Base-by-base conservation (phyloP, 2,797 vertebrate genomes). In the Coccyzus lansbergi region DNA sequence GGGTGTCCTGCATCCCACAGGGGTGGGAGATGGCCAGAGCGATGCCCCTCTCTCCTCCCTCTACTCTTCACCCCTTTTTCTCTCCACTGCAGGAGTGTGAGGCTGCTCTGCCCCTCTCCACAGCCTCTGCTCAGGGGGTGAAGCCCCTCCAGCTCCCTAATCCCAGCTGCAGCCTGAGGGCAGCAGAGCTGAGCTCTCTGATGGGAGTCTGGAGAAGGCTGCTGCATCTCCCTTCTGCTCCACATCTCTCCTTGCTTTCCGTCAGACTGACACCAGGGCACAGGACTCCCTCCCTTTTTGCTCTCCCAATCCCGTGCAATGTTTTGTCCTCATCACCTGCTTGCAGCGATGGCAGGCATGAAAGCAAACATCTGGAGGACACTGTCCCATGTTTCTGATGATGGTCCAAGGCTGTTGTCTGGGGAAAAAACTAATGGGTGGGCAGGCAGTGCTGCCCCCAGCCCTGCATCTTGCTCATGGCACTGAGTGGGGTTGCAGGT, bases 1-100 rank as follows among this genome's bases (percentile, higher is more conserved):
- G 4, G 36, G 20, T 40, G 19, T 53, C 0, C 0, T 49, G 36
- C 19, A 9, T 68, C 19, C 40, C 15, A 0, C 4, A 4, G 24
- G 48, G 20, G n/a, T 40, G 49, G 58, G n/a, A 74, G 15, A 9
- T 0, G 3, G 40, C 21, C 13, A 2, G 18, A 59, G 56, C 25
- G 34, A 51, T 44, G 40, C 36, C 13, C 2, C 0, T 33, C 42
- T 46, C 28, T 75, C 24, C 51, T 28, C 29, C 4, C 20, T 46
- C 22, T 26, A 48, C 22, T 83, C 56, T 55, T 80, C 10, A 1
- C 8, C 19, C 36, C 28, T 64, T 91, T 52, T 49, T 13, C 42
- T 68, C 29, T 31, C 18, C 4, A 1, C n/a, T 58, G 48, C 62
- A 67, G 64, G 48, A 63, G 18, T 4, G 1, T 3, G 20, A 46